Conservation (phyloP, 2,888 invertebrate genomes). For the Drosophila dives region DNA sequence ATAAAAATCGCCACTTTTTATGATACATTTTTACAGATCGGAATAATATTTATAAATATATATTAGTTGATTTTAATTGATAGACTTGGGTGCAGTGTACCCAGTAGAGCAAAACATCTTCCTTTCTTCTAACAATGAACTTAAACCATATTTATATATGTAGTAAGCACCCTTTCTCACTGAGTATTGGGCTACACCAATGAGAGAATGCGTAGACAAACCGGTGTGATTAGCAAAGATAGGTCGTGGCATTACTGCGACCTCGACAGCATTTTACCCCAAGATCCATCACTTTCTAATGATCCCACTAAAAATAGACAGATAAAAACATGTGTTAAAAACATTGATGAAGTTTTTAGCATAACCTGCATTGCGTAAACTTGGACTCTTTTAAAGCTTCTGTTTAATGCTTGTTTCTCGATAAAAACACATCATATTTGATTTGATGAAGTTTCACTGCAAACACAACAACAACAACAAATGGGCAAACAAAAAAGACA, state of each 20-base stretch:
- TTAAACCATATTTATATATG: not conserved
- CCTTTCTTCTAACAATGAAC: too few relatives aligned
- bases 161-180: not conserved
- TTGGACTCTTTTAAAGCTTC: not conserved
- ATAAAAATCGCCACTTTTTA: too few relatives aligned
- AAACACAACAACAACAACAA: not conserved
- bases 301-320: not conserved
- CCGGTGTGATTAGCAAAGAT: constrained; percentile 30
- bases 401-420: not conserved
- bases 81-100: too few relatives aligned
- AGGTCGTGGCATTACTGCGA: constrained; percentile 47
- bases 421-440: not conserved
- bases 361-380: not conserved
- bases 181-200: not conserved
- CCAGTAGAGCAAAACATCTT: too few relatives aligned
- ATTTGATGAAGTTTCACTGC: not conserved
- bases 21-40: too few relatives aligned
- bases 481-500: not conserved
- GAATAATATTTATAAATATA: not conserved
- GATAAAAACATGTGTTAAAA: not conserved
- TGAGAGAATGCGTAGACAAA: constrained; percentile 9
- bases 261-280: constrained; percentile 26
- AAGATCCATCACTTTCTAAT: constrained; percentile 39
- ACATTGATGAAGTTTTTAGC: not conserved
- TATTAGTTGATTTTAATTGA: not conserved